Evolutionary conservation across 2,888 invertebrate genomes (phyloP).

Genomic region (Eupsilia transversa): DNA sequence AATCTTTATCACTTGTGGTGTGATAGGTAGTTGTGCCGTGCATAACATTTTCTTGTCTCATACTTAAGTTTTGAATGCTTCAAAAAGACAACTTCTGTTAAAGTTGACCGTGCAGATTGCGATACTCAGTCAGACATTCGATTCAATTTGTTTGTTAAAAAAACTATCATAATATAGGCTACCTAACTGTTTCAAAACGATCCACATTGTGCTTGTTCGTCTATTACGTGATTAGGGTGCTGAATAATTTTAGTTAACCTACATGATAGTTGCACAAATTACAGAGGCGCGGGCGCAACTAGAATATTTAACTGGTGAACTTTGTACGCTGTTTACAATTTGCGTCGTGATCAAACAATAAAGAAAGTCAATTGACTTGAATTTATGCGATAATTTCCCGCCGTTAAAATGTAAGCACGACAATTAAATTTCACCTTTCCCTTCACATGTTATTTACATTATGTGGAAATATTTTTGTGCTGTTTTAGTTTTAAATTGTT

Average conservation of each 20-base stretch:
- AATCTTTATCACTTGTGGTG: too few relatives aligned
- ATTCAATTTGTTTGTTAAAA: too few relatives aligned
- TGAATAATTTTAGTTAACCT: neutral
- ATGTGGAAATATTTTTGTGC: constrained; percentile 26
- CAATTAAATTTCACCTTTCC: constrained; percentile 64
- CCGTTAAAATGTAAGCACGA: constrained; percentile 50
- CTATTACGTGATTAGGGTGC: too few relatives aligned
- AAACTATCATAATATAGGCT: too few relatives aligned
- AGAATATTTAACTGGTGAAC: constrained; percentile 31
- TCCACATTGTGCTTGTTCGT: too few relatives aligned
- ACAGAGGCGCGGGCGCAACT: neutral
- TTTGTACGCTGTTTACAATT: constrained; percentile 35
- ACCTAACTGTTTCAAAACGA: too few relatives aligned
- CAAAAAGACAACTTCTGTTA: too few relatives aligned
- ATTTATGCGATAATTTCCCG: constrained; percentile 60
- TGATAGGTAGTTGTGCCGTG: too few relatives aligned
- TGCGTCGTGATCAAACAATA: constrained; percentile 56
- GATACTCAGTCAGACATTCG: neutral
- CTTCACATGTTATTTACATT: constrained; percentile 39
- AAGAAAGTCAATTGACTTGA: constrained; percentile 46
- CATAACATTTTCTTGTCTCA: too few relatives aligned
- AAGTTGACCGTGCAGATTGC: neutral
- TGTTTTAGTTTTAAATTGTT: constrained; percentile 41
- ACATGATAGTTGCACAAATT: constrained; percentile 16
- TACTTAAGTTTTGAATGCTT: too few relatives aligned